Evolutionary conservation across 2,888 invertebrate genomes (phyloP).

Genomic region (Drosophila heteroneura): DNA sequence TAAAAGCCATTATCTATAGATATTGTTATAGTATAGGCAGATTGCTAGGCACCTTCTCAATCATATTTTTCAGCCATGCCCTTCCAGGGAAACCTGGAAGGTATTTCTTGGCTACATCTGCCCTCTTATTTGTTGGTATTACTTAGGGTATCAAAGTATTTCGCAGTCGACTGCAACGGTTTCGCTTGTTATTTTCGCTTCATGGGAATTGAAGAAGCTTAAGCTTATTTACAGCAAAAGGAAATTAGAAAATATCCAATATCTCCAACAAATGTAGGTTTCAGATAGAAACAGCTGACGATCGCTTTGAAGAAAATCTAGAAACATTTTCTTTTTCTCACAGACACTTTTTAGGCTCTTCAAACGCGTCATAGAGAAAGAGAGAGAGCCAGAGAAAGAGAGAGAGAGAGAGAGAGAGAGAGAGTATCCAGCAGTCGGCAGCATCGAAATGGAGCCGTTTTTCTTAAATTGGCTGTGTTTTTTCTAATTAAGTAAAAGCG

Average conservation of each 20-base stretch:
- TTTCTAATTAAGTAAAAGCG: constrained; percentile 45
- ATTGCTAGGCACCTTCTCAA: no score
- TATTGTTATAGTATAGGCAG: no score
- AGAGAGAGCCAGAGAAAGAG: neutral
- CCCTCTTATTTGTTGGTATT: neutral
- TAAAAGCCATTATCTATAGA: no score
- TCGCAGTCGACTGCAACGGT: neutral
- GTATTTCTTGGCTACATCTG: neutral
- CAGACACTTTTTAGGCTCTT: neutral
- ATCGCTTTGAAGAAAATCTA: neutral
- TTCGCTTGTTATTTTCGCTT: neutral
- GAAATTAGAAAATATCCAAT: neutral
- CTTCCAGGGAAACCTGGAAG: neutral
- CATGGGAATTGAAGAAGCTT: neutral
- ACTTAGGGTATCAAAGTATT: neutral
- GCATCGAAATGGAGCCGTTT: neutral
- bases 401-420: neutral
- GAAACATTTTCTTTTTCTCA: neutral
- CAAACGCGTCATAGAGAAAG: neutral
- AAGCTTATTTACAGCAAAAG: accelerated
- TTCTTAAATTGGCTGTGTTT: neutral
- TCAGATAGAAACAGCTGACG: neutral
- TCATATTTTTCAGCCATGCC: no score
- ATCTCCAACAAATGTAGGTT: neutral
- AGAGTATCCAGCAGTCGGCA: neutral